Evolutionary conservation across 2,797 vertebrate genomes (phyloP), one percentile per base, ranked within the genome.

Genomic region (Schizothorax lantsangensis): DNA sequence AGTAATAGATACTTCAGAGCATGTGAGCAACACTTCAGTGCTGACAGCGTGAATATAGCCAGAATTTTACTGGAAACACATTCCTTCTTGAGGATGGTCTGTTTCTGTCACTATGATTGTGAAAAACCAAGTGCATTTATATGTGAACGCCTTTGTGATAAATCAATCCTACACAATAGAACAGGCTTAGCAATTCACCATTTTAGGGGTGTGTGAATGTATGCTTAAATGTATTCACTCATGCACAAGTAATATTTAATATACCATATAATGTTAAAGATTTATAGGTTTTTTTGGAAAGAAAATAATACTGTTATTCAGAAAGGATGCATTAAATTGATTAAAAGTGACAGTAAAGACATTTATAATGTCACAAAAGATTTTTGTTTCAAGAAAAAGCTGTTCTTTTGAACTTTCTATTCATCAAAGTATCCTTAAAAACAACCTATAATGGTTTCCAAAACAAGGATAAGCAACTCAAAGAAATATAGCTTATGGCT

Each of bases 11-110:
- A 47, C 5, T 8, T 33, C 5, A 15, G n/a, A 19, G 38, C 33
- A 30, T 14, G 11, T 73, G 52, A 73, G 69, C 69, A 23, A 36
- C 19, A 54, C 33, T 17, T 54, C 45, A n/a, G 47, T 2, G 11
- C 6, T 49, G 62, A 52, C 45, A 57, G 91, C 88, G 84, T 11
- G 83, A 91, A 86, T 68, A 26, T 59, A 15, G 10, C 33, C 21
- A 40, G 75, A 15, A n/a, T 40, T n/a, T 81, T 36, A 33, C 72
- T 81, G 64, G 30, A 81, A 52, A 62, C 78, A 38, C 66, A 71
- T 82, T 71, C 66, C 21, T 6, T 40, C 47, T n/a, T 23, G 17
- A 47, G 79, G 79, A 43, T 49, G 62, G 66, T 54, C 80, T 40
- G 30, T 68, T 68, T 36, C 43, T 81, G 78, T 80, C 78, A 80